phyloP scores from a whole-genome alignment of 2,797 vertebrate species.

The Pelodytes ibericus region DNA sequence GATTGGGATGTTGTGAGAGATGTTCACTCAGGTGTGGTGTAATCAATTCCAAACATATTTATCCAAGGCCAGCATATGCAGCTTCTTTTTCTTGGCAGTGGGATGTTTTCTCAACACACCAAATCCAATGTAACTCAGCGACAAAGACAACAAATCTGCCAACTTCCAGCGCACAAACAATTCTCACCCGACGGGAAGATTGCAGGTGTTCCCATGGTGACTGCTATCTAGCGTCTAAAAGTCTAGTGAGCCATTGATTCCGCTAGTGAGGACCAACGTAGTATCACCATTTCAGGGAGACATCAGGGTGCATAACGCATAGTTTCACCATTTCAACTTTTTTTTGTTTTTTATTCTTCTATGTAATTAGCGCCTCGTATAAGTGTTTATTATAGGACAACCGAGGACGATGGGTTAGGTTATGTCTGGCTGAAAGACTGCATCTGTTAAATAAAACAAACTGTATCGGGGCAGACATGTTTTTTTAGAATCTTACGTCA shows the following conservation, averaged over 20 bases:
- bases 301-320: no score
- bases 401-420: no score
- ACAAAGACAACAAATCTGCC: conserved; percentile 54
- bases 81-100: conserved; percentile 45
- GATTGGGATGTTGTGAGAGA: conserved; percentile 54
- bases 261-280: no score
- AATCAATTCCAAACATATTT: conserved; percentile 56
- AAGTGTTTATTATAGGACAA: no score
- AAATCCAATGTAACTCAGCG: conserved; percentile 49
- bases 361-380: no score
- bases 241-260: conserved; percentile 7
- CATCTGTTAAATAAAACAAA: no score
- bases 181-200: conserved; percentile 41
- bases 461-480: no score
- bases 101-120: conserved; percentile 52
- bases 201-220: conserved; percentile 49
- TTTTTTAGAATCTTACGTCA: no score
- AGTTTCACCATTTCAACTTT: no score
- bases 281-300: no score
- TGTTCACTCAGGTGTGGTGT: conserved; percentile 61
- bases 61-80: conserved; percentile 51
- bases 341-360: no score
- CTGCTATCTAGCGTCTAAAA: conserved; percentile 14
- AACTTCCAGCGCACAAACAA: conserved; percentile 38
- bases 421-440: no score